Evolutionary conservation across 2,113 vertebrate genomes (phyloP).

Genomic region (Hyperopisus bebe): DNA sequence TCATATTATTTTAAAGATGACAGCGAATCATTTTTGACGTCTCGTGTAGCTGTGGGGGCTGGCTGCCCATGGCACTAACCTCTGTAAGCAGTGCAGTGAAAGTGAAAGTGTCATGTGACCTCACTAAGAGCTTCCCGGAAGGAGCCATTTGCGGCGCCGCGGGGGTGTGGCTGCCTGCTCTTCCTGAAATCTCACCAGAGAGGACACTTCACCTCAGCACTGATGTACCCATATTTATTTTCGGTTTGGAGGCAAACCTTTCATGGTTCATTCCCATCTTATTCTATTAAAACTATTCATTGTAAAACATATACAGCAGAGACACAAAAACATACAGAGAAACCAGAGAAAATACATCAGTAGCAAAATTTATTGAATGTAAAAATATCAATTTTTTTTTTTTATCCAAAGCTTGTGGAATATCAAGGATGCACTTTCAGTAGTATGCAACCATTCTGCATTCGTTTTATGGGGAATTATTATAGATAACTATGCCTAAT

Average conservation of each 20-base stretch:
- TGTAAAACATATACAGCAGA: background rate
- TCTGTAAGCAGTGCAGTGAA: background rate
- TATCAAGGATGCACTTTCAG: background rate
- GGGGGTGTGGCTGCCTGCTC: background rate
- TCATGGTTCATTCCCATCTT: background rate
- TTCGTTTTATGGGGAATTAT: background rate
- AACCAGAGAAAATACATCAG: background rate
- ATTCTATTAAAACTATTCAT: background rate
- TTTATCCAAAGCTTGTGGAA: background rate
- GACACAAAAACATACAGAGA: background rate
- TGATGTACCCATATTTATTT: background rate
- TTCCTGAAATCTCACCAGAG: background rate
- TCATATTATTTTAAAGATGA: background rate
- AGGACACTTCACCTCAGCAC: background rate
- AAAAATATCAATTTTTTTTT: background rate
- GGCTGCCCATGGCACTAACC: background rate
- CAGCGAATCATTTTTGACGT: background rate
- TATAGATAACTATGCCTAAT: background rate
- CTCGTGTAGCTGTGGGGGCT: background rate
- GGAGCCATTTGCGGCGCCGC: background rate
- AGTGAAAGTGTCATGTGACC: background rate
- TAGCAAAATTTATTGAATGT: background rate
- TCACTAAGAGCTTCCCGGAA: conserved; percentile 14
- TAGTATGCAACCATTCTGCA: background rate
- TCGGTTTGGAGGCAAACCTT: background rate